These are phyloP conservation scores for Eulemur coronatus DNA, from an alignment of 2,797 vertebrate genomes.

Conservation along the genomic window DNA sequence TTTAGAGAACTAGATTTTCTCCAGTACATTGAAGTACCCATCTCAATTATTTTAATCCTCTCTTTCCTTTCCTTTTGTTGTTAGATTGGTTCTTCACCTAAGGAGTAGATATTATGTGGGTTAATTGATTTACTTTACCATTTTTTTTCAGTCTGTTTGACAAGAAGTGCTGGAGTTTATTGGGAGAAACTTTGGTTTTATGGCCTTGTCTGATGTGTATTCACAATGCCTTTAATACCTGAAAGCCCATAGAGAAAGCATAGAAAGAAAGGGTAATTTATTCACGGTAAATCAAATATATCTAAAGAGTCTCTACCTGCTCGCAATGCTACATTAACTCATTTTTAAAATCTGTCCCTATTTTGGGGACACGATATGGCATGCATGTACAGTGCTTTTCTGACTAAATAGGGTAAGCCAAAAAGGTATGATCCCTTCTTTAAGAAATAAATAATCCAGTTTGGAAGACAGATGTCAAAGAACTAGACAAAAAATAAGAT, in stretches of 20 bases:
- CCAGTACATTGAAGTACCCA: not conserved
- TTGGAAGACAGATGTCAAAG: not conserved
- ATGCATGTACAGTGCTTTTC: not conserved
- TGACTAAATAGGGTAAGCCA: not conserved
- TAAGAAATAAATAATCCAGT: not conserved
- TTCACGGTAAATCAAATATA: not conserved
- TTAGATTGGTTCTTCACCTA: not conserved
- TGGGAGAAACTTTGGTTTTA: not conserved
- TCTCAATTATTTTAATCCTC: not conserved
- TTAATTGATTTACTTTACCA: not conserved
- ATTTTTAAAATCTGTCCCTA: not conserved
- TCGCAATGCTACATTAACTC: not conserved
- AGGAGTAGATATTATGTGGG: not conserved
- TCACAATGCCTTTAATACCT: not conserved
- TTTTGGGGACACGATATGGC: not conserved
- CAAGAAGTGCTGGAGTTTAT: not conserved
- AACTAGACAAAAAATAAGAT: not conserved
- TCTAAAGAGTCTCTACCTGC: not conserved
- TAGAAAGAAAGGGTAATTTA: not conserved
- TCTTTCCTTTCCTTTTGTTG: not conserved
- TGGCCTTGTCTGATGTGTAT: not conserved
- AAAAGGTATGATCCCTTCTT: not conserved
- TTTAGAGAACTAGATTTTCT: not conserved
- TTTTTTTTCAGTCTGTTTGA: not conserved
- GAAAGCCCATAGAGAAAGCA: not conserved